phyloP scores from a whole-genome alignment of 2,797 vertebrate species.

The Poecilia gillii region DNA sequence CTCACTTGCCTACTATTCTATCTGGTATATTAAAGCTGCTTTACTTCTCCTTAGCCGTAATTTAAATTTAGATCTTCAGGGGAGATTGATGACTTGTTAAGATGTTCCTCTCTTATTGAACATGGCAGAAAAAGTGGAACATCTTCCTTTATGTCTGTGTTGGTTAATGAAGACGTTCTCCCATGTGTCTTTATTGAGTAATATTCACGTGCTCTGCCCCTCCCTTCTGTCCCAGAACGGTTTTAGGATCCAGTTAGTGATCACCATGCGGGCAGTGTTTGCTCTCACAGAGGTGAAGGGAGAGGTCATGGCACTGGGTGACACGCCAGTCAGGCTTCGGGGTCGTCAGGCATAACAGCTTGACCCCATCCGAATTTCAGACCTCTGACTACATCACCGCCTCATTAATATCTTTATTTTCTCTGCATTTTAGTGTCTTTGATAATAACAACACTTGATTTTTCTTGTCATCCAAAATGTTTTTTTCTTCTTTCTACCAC shows the following conservation, averaged over 20 bases:
- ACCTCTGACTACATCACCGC: slow-evolving; percentile 2
- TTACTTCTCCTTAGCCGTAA: not conserved
- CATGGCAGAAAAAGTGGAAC: not conserved
- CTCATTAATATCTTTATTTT: not conserved
- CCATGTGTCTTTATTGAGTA: slow-evolving; percentile 29
- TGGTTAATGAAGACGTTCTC: slow-evolving; percentile 37
- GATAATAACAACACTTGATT: not conserved
- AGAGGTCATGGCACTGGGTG: slow-evolving; percentile 58
- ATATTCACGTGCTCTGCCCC: slow-evolving; percentile 4
- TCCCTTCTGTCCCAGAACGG: slow-evolving; percentile 11
- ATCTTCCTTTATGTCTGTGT: not conserved
- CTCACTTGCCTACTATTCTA: not conserved
- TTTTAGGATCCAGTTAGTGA: slow-evolving; percentile 63
- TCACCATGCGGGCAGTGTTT: slow-evolving; percentile 64
- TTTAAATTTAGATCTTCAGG: not conserved
- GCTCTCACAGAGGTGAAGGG: slow-evolving; percentile 62
- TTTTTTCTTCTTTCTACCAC: not conserved
- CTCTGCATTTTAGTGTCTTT: not conserved
- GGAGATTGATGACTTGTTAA: not conserved
- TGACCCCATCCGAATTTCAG: slow-evolving; percentile 17
- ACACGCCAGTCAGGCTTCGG: slow-evolving; percentile 39
- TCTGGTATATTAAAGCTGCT: not conserved
- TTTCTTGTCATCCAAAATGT: not conserved
- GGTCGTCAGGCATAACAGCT: slow-evolving; percentile 41
- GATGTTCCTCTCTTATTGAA: not conserved